A percentile compares a stretch with the other conserved stretches of the same genome.
Evolutionary conservation across 1,140 invertebrate species (phyloP).

Genomic region (Watersipora subatra): DNA sequence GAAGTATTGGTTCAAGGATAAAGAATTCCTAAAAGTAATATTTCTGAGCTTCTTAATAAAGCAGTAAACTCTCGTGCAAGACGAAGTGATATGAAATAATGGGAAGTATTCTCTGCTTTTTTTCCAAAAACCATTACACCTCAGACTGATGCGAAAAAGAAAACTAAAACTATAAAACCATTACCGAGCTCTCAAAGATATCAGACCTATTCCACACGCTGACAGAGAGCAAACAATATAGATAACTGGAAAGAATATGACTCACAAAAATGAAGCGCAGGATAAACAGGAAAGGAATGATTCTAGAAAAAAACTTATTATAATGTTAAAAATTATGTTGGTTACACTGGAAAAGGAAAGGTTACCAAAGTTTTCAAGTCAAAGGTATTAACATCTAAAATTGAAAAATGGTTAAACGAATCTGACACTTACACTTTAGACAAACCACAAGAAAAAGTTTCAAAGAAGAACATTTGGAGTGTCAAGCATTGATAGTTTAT

Average conservation of each 20-base stretch:
- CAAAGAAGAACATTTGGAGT: conserved; percentile 6
- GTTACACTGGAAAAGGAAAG: not conserved
- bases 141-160: not conserved
- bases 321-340: not conserved
- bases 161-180: not conserved
- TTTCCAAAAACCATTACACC: not conserved
- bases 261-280: not conserved
- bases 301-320: not conserved
- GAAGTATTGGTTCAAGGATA: not conserved
- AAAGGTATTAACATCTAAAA: not conserved
- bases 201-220: too few relatives aligned
- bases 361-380: not conserved
- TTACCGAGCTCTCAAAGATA: not conserved
- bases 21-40: not conserved
- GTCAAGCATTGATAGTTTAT: conserved; percentile 24
- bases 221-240: not conserved
- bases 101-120: not conserved
- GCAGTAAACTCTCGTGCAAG: too few relatives aligned
- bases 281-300: not conserved
- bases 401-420: conserved; percentile 6
- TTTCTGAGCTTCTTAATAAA: not conserved
- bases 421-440: conserved; percentile 11
- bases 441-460: conserved; percentile 7
- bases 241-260: not conserved
- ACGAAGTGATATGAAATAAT: not conserved